Conservation (phyloP, 1,140 invertebrate genomes). For the Drosophila watanabei region DNA sequence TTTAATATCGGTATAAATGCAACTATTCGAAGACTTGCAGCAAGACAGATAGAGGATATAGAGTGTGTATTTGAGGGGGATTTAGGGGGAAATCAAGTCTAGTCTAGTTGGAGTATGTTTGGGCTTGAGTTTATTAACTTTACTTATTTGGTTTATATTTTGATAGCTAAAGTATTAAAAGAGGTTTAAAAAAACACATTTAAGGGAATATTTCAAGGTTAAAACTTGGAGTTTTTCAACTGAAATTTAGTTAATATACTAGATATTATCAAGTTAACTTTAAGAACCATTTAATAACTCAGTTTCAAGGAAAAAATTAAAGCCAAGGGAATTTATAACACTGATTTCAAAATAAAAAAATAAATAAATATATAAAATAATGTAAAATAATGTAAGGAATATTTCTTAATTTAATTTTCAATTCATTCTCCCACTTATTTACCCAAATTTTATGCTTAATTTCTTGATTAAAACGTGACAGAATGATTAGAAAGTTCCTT, state of each 20-base stretch:
- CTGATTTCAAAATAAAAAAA: neutral
- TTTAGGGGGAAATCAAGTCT: neutral
- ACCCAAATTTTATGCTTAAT: too few species aligned
- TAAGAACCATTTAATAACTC: neutral
- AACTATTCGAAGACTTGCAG: slow-evolving; percentile 9
- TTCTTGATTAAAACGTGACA: too few species aligned
- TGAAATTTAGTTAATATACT: too few species aligned
- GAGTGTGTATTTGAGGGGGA: neutral
- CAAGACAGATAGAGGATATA: neutral
- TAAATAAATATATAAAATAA: neutral
- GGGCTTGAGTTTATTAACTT: neutral
- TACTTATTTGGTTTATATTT: neutral
- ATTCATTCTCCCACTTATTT: too few species aligned
- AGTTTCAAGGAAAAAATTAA: neutral
- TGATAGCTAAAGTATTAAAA: neutral
- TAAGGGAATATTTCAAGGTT: too few species aligned
- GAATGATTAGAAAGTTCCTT: too few species aligned
- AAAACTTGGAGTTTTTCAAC: too few species aligned
- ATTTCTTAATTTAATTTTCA: too few species aligned
- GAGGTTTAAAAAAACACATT: too few species aligned
- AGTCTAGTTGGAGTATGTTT: neutral
- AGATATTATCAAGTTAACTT: neutral
- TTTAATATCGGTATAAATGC: slow-evolving; percentile 67
- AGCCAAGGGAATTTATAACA: neutral
- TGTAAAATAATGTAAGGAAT: too few species aligned